Base-by-base conservation (phyloP, 2,113 vertebrate genomes). In the Aphyosemion australe region DNA sequence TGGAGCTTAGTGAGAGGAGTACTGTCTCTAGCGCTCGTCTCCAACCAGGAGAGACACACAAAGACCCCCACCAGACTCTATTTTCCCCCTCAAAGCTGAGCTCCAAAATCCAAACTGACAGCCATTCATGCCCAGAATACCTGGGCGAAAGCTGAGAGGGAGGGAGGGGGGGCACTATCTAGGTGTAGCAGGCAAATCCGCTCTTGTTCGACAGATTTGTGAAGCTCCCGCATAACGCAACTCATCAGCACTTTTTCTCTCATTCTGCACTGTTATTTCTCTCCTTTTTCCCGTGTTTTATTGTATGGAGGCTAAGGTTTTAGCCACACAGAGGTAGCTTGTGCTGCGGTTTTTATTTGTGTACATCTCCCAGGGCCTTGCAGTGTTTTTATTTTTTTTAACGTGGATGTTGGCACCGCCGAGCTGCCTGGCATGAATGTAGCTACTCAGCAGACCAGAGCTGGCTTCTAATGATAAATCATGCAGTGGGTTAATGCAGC, bases 31-130 rank as follows among this genome's bases (percentile, higher is more conserved):
- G 78, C 69, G 55, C 55, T 69, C 81, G 34, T 89, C 86, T 86
- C 86, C 79, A 84, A 37, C 86, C 88, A 87, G 87, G 88, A 84
- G 79, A 87, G 73, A 71, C 73, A 49, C 80, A 90, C 86, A 91
- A 91, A 90, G 84, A 89, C 85, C 84, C 85, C 89, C 86, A 84
- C 87, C 74, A 89, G 87, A 80, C 84, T 88, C 89, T 65, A 87
- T 91, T 90, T 86, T 64, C 72, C 78, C 73, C 75, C 82, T 91
- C 87, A 80, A 84, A 74, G 73, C 82, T 81, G 86, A 89, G 86
- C 90, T 86, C 83, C 77, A 80, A 92, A 92, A 92, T 92, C 89
- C 86, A 92, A 91, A 92, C 84, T 91, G 91, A 90, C 90, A 91
- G 87, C 84, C 91, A 89, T 93, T 93, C 87, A 90, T 86, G 76